Evolutionary conservation across 2,888 invertebrate species (phyloP).

Genomic region (Caenorhabditis sulstoni): DNA sequence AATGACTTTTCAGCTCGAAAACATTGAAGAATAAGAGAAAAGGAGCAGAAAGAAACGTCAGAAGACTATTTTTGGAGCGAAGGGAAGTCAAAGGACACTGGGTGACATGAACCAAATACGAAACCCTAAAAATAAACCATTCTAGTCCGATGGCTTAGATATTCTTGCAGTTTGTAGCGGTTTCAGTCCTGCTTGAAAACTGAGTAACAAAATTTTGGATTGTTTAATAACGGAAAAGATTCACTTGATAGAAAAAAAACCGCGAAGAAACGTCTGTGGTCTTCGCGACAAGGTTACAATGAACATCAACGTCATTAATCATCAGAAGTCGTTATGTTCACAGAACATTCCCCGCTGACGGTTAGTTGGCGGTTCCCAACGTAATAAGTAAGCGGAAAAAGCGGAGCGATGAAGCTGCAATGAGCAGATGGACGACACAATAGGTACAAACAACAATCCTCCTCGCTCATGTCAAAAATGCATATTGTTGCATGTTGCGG

Average conservation of each 20-base stretch:
- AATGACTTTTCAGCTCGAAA: conserved; percentile 4
- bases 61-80: too few relatives aligned
- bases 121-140: not conserved
- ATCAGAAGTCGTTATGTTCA: conserved; percentile 21
- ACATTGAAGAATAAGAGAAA: not conserved
- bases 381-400: conserved; percentile 36
- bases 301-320: conserved; percentile 29
- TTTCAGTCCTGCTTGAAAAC: too few relatives aligned
- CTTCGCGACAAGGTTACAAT: too few relatives aligned
- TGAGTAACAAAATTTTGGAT: too few relatives aligned
- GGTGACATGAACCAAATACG: not conserved
- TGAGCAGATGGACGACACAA: conserved; percentile 38
- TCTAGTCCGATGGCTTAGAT: too few relatives aligned
- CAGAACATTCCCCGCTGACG: conserved; percentile 6
- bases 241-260: too few relatives aligned
- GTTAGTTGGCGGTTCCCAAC: conserved; percentile 27
- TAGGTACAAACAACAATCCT: conserved; percentile 45
- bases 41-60: not conserved
- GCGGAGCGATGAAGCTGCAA: not conserved
- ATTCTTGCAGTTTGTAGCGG: too few relatives aligned
- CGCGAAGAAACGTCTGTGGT: too few relatives aligned
- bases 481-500: conserved; percentile 56
- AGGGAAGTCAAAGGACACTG: too few relatives aligned
- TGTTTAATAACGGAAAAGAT: too few relatives aligned
- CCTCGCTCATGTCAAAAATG: conserved; percentile 42